Conservation (phyloP, 1,140 invertebrate genomes). For the Cherax quadricarinatus region DNA sequence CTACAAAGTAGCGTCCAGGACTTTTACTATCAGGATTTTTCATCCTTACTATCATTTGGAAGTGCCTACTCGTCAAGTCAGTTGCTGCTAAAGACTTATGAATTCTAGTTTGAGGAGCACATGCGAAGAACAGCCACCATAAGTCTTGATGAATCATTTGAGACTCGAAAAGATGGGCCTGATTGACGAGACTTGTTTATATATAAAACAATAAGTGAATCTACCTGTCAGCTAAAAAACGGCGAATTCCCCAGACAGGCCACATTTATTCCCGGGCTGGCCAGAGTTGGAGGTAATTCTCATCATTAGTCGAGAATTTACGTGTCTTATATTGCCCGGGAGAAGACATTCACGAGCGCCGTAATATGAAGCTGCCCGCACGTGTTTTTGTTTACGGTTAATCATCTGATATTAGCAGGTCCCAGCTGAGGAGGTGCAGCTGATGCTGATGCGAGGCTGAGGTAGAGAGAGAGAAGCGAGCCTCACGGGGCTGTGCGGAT, state of each 20-base stretch:
- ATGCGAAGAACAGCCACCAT: too few species aligned
- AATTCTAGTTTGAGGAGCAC: too few species aligned
- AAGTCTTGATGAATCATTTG: too few species aligned
- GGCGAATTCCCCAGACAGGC: not conserved
- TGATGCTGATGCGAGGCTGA: too few species aligned
- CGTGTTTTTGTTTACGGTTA: constrained; percentile 26
- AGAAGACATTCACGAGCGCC: constrained; percentile 23
- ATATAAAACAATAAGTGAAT: not conserved
- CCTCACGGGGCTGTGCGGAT: not conserved
- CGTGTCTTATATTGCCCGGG: constrained; percentile 30
- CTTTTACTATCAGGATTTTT: too few species aligned
- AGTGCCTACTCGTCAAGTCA: too few species aligned
- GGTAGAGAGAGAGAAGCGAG: not conserved
- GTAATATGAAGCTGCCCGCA: constrained; percentile 16
- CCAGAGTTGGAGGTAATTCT: constrained; percentile 35
- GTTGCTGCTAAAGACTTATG: too few species aligned
- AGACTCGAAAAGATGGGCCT: not conserved
- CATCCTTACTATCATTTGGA: too few species aligned
- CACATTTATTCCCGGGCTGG: constrained; percentile 36
- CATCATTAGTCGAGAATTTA: constrained; percentile 52
- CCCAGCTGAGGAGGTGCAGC: not conserved
- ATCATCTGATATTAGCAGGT: constrained; percentile 23
- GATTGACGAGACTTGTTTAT: not conserved
- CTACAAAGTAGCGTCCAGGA: too few species aligned
- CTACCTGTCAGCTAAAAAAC: not conserved